Base-by-base conservation (phyloP, 2,113 vertebrate genomes). In the Thomomys bottae region DNA sequence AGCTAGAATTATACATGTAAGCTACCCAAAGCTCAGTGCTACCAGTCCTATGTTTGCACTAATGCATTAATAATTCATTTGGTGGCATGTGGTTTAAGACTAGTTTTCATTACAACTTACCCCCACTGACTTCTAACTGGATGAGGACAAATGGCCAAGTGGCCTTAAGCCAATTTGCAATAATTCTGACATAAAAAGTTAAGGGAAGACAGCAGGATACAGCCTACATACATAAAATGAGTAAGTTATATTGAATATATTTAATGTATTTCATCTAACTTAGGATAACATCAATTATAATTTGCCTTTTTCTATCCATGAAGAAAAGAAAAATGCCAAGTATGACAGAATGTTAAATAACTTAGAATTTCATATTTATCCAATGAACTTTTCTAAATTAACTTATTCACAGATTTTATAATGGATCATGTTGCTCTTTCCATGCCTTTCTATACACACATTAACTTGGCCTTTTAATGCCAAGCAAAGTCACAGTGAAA, bases 381-480 rank as follows among this genome's bases (percentile, higher is more conserved):
- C n/a, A 70, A 72, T 64, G 34, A 78, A 17, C 21, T 42, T 34
- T 87, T 94, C 76, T 72, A 49, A 66, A 79, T 83, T 72, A 10
- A 73, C 76, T 40, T 57, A 34, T 8, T 84, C 8, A 59, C 7
- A 79, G 32, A 77, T 84, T 61, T 82, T 67, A 78, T 84, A 59
- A 42, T 30, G 3, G 24, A 70, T 28, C 59, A 82, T 18, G 26
- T 36, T 76, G 8, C 67, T 78, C 5, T 82, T 87, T 70, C 32
- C 73, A 54, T 32, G n/a, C 81, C 32, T 86, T 76, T 82, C 64
- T 32, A 40, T 42, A 4, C 23, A 57, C 26, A 67, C 3, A 88
- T 73, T 68, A 75, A 84, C 49, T 79, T 87, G 80, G 71, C 28
- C 57, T 93, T 85, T 79, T 79, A 64, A 84, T 45, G 36, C 26